phyloP scores from a whole-genome alignment of 1,140 invertebrate species.

The Diachasma alloeum region DNA sequence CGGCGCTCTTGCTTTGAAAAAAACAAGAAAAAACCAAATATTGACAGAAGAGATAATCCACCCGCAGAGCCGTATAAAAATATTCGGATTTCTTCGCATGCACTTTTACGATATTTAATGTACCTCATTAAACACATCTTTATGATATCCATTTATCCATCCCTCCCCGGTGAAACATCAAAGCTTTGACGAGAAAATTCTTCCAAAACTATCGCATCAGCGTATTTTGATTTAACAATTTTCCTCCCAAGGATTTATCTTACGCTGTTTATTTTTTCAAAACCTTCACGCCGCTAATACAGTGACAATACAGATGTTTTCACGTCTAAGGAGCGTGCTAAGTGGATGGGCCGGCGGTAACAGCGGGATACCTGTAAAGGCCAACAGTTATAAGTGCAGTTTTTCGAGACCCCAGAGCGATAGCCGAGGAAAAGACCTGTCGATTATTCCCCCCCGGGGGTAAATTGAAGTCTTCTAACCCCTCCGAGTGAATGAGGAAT shows the following conservation, averaged over 20 bases:
- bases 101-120: not conserved
- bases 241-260: not conserved
- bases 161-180: not conserved
- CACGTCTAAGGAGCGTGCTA: slow-evolving; percentile 56
- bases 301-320: slow-evolving; percentile 57
- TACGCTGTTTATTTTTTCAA: not conserved
- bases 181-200: not conserved
- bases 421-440: not conserved
- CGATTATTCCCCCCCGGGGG: slow-evolving; percentile 8
- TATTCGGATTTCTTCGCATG: slow-evolving; percentile 12
- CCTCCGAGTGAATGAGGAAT: not conserved
- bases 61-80: slow-evolving; percentile 29
- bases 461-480: not conserved
- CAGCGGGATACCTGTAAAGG: slow-evolving; percentile 19
- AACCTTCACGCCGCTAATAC: slow-evolving; percentile 39
- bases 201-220: too few relatives aligned
- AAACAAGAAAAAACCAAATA: slow-evolving; percentile 33
- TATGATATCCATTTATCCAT: not conserved
- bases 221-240: not conserved
- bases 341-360: slow-evolving; percentile 45
- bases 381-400: not conserved
- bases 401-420: not conserved
- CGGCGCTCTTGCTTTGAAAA: not conserved
- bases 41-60: slow-evolving; percentile 40
- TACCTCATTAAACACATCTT: not conserved